Base-by-base conservation (phyloP, 2,797 vertebrate genomes). In the Hoplostethus mediterraneus region DNA sequence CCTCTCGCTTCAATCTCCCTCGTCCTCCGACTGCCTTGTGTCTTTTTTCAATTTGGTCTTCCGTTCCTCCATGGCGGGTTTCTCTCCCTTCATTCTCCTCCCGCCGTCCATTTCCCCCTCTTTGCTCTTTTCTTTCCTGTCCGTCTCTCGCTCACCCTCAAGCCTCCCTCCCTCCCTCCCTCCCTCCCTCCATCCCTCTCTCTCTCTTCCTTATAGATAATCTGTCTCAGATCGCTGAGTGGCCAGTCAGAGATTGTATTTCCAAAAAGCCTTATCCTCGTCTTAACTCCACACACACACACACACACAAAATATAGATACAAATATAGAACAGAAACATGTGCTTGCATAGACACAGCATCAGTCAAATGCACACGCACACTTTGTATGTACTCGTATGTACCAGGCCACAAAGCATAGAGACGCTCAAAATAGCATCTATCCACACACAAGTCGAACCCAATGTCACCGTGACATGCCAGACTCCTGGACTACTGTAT, bases 381-480 rank as follows among this genome's bases (percentile, higher is more conserved):
- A 62, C 59, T 9, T 25, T 21, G 21, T 21, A 21, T n/a, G n/a
- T n/a, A n/a, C n/a, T n/a, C 58, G 42, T 36, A 40, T 0, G 13
- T 8, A 58, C 0, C 38, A 60, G 56, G 53, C 65, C 17, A 60
- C 72, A 60, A 63, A 62, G 30, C 63, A 63, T 9, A 21, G 21
- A 0, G 33, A 25, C 17, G 40, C 83, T 75, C 31, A 72, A 75
- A 84, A 82, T 80, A 86, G 75, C 78, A 71, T 4, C 9, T 63
- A 40, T 74, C 63, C 63, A 63, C 72, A 86, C 77, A 68, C 71
- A 77, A 75, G 67, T 49, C 21, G 21, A 21, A 21, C 62, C 59
- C 85, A 87, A 81, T 69, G 85, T 84, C 77, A 81, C 73, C 73
- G 68, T 54, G 83, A 86, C 78, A 80, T 71, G n/a, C 11, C 33